Conservation (phyloP, 2,113 vertebrate species). For the Puntigrus tetrazona region DNA sequence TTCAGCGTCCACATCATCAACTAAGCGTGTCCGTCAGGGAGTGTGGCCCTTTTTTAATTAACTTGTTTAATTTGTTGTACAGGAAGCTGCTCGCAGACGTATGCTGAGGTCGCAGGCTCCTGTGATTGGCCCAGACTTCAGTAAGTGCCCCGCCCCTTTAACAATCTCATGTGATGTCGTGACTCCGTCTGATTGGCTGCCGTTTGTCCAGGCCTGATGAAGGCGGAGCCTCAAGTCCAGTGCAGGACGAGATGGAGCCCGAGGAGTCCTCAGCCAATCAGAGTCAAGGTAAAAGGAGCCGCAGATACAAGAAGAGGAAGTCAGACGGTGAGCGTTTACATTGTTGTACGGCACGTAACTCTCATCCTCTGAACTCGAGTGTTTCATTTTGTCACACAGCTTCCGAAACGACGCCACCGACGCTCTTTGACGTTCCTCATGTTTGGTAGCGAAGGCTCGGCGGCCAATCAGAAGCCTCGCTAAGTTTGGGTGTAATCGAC, state of each 20-base stretch:
- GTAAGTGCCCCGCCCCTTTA: constrained; percentile 60
- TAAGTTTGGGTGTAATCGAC: neutral
- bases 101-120: constrained; percentile 63
- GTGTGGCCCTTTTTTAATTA: too few species aligned
- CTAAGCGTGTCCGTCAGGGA: too few species aligned
- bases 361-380: neutral
- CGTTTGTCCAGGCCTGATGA: constrained; percentile 38
- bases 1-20: neutral
- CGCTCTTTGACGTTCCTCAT: constrained; percentile 75
- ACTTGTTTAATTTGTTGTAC: neutral
- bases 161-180: neutral
- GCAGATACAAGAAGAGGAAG: constrained; percentile 84
- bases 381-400: constrained; percentile 45
- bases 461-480: neutral
- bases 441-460: constrained; percentile 71
- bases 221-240: constrained; percentile 59
- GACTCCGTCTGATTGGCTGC: neutral
- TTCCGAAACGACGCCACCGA: constrained; percentile 54
- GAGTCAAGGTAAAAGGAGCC: constrained; percentile 76
- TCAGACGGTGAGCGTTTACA: constrained; percentile 73
- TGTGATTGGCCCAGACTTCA: constrained; percentile 71
- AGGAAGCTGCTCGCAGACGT: constrained; percentile 52
- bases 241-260: constrained; percentile 68
- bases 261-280: constrained; percentile 71
- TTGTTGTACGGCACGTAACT: neutral